These are phyloP conservation scores for Carterocephalus palaemon DNA, from an alignment of 2,888 invertebrate species.

Conservation along the genomic window DNA sequence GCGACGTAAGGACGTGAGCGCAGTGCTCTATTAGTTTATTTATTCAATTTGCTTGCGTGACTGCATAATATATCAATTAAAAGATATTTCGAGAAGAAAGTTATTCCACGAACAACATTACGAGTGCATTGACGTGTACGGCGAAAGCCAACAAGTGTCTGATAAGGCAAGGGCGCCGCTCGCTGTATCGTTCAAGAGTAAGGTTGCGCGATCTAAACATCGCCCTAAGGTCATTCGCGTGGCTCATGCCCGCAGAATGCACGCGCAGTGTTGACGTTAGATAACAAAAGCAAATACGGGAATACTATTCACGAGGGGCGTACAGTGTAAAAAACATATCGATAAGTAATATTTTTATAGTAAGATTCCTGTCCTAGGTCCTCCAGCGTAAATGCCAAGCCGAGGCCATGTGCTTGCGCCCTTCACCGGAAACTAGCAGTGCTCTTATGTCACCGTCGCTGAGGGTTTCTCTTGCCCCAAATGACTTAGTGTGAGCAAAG, in stretches of 20 bases:
- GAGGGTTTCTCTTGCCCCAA: no score
- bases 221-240: slow-evolving; percentile 39
- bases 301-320: neutral
- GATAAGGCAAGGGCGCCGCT: slow-evolving; percentile 57
- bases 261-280: neutral
- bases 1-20: slow-evolving; percentile 5
- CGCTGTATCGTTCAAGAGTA: slow-evolving; percentile 75
- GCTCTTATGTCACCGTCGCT: no score
- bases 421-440: no score
- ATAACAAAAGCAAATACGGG: neutral
- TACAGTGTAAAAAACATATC: no score
- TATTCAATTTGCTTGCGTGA: neutral
- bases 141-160: slow-evolving; percentile 48
- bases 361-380: no score
- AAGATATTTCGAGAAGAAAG: neutral
- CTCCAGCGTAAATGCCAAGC: no score
- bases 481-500: no score
- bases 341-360: no score
- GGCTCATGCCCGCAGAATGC: slow-evolving; percentile 25
- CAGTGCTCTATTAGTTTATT: neutral
- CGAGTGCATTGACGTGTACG: slow-evolving; percentile 22
- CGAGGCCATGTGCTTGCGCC: no score
- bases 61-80: neutral
- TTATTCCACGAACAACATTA: neutral
- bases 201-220: slow-evolving; percentile 58